phyloP scores from a whole-genome alignment of 2,113 vertebrate genomes.

The Pangasianodon gigas region DNA sequence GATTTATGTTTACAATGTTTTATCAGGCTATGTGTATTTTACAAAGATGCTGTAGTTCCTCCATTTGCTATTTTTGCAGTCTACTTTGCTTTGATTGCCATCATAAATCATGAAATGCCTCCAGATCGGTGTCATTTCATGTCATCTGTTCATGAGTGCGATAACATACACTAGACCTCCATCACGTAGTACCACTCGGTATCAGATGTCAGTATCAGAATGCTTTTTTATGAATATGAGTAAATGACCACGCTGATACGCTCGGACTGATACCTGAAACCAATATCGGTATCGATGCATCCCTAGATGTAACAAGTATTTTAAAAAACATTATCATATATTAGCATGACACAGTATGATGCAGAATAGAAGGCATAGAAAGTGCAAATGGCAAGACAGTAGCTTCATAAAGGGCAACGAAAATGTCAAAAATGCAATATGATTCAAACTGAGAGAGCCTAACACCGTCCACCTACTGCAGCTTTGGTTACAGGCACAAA shows the following conservation, averaged over 20 bases:
- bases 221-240: not conserved
- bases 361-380: not conserved
- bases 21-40: not conserved
- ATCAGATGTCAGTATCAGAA: not conserved
- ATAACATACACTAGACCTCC: not conserved
- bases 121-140: not conserved
- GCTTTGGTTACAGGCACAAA: not conserved
- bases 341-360: not conserved
- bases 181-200: not conserved
- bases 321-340: not conserved
- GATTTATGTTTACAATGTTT: not conserved
- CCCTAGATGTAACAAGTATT: not conserved
- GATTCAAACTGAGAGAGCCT: not conserved
- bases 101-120: not conserved
- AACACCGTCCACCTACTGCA: not conserved
- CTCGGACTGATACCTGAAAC: not conserved
- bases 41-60: not conserved
- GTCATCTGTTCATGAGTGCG: not conserved
- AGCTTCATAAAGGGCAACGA: not conserved
- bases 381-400: not conserved
- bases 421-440: slow-evolving; percentile 23
- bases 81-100: not conserved
- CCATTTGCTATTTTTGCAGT: not conserved
- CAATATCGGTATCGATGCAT: no score
- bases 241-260: not conserved